These are phyloP conservation scores for Ditylenchus weischeri DNA, from an alignment of 2,888 invertebrate genomes.

Conservation along the genomic window DNA sequence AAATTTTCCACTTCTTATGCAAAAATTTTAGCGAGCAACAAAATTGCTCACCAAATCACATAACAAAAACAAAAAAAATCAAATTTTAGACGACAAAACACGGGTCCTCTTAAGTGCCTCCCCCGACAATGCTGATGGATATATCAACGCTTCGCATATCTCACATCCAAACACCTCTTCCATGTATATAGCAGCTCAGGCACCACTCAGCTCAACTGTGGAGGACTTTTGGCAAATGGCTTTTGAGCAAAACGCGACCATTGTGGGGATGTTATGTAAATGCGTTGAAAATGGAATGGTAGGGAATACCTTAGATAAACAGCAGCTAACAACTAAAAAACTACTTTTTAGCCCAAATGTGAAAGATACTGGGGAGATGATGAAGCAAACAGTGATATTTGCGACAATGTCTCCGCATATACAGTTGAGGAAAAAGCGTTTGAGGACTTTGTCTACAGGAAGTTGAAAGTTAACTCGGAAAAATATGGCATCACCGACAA, in stretches of 20 bases:
- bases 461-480: slow-evolving; percentile 36
- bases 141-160: slow-evolving; percentile 51
- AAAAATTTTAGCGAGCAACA: not conserved
- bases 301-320: not conserved
- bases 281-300: slow-evolving; percentile 45
- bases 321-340: too few relatives aligned
- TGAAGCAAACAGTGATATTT: slow-evolving; percentile 36
- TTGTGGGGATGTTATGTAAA: slow-evolving; percentile 52
- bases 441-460: slow-evolving; percentile 42
- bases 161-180: slow-evolving; percentile 34
- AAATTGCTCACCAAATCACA: not conserved
- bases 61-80: too few relatives aligned
- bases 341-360: slow-evolving; percentile 20
- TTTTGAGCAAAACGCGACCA: slow-evolving; percentile 38
- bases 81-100: slow-evolving; percentile 45
- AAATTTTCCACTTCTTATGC: too few relatives aligned
- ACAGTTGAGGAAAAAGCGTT: slow-evolving; percentile 40
- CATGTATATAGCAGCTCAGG: slow-evolving; percentile 52
- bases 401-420: slow-evolving; percentile 40
- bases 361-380: slow-evolving; percentile 20
- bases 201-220: slow-evolving; percentile 45
- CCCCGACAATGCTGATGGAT: slow-evolving; percentile 35
- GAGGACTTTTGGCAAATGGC: slow-evolving; percentile 56
- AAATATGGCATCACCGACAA: slow-evolving; percentile 26
- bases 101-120: slow-evolving; percentile 37